Conservation (phyloP, 2,797 vertebrate species). For the Odontamblyopus rebecca region DNA sequence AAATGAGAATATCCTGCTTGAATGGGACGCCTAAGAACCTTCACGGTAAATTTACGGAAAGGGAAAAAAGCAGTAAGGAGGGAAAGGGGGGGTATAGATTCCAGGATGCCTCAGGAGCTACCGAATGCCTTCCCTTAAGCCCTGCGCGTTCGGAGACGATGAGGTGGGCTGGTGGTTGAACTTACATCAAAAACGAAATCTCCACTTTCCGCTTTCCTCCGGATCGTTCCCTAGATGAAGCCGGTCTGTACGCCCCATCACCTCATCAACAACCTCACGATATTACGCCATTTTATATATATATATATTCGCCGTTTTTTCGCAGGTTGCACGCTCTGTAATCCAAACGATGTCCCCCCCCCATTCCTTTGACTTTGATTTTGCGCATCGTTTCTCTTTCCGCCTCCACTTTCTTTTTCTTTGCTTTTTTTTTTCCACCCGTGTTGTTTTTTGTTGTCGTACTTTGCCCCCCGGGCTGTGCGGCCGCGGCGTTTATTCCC, state of each 20-base stretch:
- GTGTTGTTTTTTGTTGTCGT: conserved; percentile 68
- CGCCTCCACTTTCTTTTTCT: conserved; percentile 40
- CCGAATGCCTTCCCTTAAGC: conserved; percentile 93
- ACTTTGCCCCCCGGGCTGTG: conserved; percentile 86
- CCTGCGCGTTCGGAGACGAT: conserved; percentile 81
- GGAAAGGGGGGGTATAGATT: conserved; percentile 69
- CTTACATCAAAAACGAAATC: too few species aligned
- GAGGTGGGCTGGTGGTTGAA: neutral
- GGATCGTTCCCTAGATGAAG: conserved; percentile 83
- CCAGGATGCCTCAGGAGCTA: conserved; percentile 91
- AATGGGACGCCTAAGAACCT: conserved; percentile 93
- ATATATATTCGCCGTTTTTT: conserved; percentile 60
- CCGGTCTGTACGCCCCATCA: conserved; percentile 61
- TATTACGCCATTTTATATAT: conserved; percentile 84
- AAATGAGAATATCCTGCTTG: conserved; percentile 88
- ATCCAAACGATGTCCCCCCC: conserved; percentile 46
- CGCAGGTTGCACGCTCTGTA: neutral
- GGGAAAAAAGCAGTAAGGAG: conserved; percentile 42
- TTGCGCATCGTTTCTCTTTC: conserved; percentile 75
- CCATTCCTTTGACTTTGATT: conserved; percentile 41
- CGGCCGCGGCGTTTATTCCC: conserved; percentile 79
- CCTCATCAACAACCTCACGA: conserved; percentile 81
- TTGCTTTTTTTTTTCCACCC: conserved; percentile 7
- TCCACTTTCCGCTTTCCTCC: neutral
- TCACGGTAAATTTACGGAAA: conserved; percentile 83